phyloP scores from a whole-genome alignment of 2,888 invertebrate genomes.

The Phalera bucephala region DNA sequence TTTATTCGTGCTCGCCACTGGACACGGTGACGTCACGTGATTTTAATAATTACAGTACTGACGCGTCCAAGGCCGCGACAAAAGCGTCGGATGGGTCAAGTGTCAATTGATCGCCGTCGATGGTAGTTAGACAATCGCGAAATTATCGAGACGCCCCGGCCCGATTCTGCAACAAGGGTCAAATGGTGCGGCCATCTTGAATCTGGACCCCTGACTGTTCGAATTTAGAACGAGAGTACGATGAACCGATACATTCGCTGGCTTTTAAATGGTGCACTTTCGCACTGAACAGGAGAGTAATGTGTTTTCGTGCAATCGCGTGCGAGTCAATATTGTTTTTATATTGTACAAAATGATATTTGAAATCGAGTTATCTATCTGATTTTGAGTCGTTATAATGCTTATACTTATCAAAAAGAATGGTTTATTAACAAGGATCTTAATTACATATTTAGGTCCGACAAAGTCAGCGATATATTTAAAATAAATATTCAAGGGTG shows the following conservation, averaged over 20 bases:
- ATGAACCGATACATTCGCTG: slow-evolving; percentile 41
- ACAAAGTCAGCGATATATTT: no score
- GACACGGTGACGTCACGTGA: slow-evolving; percentile 45
- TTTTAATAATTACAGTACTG: slow-evolving; percentile 52
- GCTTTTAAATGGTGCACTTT: slow-evolving; percentile 19
- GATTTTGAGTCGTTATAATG: no score
- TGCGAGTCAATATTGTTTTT: no score
- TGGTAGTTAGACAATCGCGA: slow-evolving; percentile 71
- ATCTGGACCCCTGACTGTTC: slow-evolving; percentile 56
- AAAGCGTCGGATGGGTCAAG: slow-evolving; percentile 69
- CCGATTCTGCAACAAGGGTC: slow-evolving; percentile 71
- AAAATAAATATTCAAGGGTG: slow-evolving; percentile 25
- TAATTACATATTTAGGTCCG: no score
- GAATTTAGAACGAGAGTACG: slow-evolving; percentile 54
- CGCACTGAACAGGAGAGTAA: no score
- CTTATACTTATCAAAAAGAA: no score
- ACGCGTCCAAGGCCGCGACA: slow-evolving; percentile 68
- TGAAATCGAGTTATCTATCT: no score
- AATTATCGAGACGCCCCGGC: slow-evolving; percentile 51
- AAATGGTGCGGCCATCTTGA: slow-evolving; percentile 68
- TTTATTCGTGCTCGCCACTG: no score
- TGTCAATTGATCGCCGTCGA: slow-evolving; percentile 75
- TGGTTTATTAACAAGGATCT: no score
- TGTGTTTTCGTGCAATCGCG: no score
- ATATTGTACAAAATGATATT: no score